Evolutionary conservation across 2,888 invertebrate species (phyloP).

Genomic region (Galerucella nymphaeae): DNA sequence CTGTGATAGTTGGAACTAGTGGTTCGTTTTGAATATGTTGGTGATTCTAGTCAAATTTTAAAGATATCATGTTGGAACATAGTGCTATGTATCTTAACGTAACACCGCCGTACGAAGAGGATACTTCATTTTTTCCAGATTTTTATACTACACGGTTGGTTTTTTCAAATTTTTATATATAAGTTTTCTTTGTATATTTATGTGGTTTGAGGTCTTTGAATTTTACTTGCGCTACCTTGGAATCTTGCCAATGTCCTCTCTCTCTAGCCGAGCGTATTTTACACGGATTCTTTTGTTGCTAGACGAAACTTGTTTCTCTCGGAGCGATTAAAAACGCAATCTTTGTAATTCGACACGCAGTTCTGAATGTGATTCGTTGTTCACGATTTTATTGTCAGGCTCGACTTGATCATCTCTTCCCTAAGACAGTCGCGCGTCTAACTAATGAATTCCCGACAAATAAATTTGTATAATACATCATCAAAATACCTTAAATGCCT

Average conservation of each 20-base stretch:
- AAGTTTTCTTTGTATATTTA: slow-evolving; percentile 20
- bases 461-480: slow-evolving; percentile 7
- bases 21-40: slow-evolving; percentile 29
- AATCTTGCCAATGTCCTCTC: slow-evolving; percentile 42
- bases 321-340: slow-evolving; percentile 46
- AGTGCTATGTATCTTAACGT: slow-evolving; percentile 63
- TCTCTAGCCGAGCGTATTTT: slow-evolving; percentile 42
- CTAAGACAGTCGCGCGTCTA: neutral
- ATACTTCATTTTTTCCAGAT: slow-evolving; percentile 62
- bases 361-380: slow-evolving; percentile 38
- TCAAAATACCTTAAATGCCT: slow-evolving; percentile 23
- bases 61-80: slow-evolving; percentile 60
- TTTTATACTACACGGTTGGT: slow-evolving; percentile 63
- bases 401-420: slow-evolving; percentile 5
- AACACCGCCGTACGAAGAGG: slow-evolving; percentile 61
- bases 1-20: slow-evolving; percentile 40
- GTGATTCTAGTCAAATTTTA: slow-evolving; percentile 38
- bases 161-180: neutral
- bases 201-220: slow-evolving; percentile 43
- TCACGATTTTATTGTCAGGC: slow-evolving; percentile 16
- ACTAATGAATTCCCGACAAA: neutral
- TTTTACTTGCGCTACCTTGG: slow-evolving; percentile 39
- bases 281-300: slow-evolving; percentile 45
- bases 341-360: slow-evolving; percentile 44
- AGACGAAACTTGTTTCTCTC: slow-evolving; percentile 47